phyloP scores from a whole-genome alignment of 2,888 invertebrate genomes.

The Polyploca ridens region DNA sequence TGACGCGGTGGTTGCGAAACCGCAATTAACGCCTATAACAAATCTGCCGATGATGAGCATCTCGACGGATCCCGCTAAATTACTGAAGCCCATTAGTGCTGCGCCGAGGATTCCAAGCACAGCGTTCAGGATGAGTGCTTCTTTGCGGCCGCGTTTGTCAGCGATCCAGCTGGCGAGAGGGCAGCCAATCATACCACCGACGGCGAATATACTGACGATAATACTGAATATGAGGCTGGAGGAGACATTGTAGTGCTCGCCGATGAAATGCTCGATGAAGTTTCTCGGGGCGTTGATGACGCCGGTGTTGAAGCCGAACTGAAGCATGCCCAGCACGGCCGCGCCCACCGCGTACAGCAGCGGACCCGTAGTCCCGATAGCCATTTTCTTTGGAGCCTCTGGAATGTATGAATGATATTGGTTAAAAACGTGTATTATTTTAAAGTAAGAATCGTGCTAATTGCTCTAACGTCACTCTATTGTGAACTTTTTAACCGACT shows the following conservation, averaged over 20 bases:
- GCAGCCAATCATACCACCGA: constrained; percentile 92
- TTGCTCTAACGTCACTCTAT: neutral
- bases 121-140: constrained; percentile 87
- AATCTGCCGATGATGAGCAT: constrained; percentile 89
- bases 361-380: constrained; percentile 82
- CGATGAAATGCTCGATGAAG: constrained; percentile 87
- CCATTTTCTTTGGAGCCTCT: constrained; percentile 65
- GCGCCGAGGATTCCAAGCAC: constrained; percentile 87
- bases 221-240: constrained; percentile 85
- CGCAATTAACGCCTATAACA: constrained; percentile 90
- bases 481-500: too few species aligned
- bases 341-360: constrained; percentile 87
- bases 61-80: constrained; percentile 86
- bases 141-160: constrained; percentile 88
- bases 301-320: constrained; percentile 89
- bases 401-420: constrained; percentile 34
- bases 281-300: constrained; percentile 88
- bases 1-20: constrained; percentile 82
- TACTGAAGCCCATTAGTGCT: constrained; percentile 87
- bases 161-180: constrained; percentile 89
- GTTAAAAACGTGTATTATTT: neutral
- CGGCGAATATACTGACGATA: constrained; percentile 90
- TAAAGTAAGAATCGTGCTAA: too few species aligned
- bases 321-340: constrained; percentile 88
- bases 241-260: constrained; percentile 78